Evolutionary conservation across 2,797 vertebrate species (phyloP), one percentile per base, ranked within the genome.

Genomic region (Chloroceryle inda): DNA sequence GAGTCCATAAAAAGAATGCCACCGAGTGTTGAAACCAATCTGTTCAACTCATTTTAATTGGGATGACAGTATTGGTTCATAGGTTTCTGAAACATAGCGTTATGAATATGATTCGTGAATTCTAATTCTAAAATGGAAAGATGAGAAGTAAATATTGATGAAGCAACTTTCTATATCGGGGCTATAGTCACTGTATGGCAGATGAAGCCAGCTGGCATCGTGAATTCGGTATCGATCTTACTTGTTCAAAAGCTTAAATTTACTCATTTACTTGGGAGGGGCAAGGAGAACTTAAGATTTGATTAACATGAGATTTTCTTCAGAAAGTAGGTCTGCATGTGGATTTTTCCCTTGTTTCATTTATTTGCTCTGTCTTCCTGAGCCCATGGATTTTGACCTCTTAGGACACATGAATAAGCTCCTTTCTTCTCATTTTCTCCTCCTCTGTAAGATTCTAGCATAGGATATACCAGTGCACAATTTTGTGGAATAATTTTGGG

Each of bases 1-100:
- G 68, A 96, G 93, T 90, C 61, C 83, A 84, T 97, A 96, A 96
- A 96, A 97, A 89, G 72, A 93, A 93, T 69, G 80, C n/a, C 68
- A 73, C 29, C 67, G 71, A 83, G 42, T 94, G 74, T 64, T 95
- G 92, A 97, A 97, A 56, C 42, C 82, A 96, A 82, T 95, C 81
- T 96, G 76, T 91, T 90, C 97, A 83, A 61, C 66, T 94, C 56
- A 47, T 94, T 92, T 96, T 96, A 95, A 92, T 91, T 89, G 63
- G 31, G 58, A 61, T 78, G 56, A 93, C 58, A 81, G 35, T 94
- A 85, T 88, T 64, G 55, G 64, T 71, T 89, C 78, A 68, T 61
- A 85, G 37, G 47, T 89, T 94, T 94, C 61, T 74, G 80, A 91
- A 95, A 53, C 20, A 52, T 31, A 71, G 35, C 18, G 16, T 75